phyloP scores from a whole-genome alignment of 2,797 vertebrate genomes.

The Chaetophractus vellerosus region DNA sequence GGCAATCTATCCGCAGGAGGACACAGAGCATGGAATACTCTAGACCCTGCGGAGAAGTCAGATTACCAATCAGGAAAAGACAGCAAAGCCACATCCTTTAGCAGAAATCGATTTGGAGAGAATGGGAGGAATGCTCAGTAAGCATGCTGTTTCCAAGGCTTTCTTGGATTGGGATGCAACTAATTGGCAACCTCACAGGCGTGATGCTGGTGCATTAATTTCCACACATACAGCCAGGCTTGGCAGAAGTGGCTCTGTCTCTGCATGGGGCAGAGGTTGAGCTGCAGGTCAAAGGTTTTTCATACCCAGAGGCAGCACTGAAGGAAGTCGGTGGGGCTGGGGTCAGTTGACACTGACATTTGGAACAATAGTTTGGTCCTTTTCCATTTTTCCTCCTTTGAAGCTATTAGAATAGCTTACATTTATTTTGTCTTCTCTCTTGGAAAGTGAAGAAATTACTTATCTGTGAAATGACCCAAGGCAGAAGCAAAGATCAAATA shows the following conservation, averaged over 20 bases:
- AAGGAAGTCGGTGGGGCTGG: not conserved
- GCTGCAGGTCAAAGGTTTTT: not conserved
- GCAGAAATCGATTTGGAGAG: not conserved
- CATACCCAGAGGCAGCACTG: not conserved
- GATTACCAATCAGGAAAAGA: not conserved
- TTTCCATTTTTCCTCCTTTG: not conserved
- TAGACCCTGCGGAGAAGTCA: not conserved
- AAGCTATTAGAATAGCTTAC: not conserved
- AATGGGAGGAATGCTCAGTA: not conserved
- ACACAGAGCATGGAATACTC: not conserved
- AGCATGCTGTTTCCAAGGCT: not conserved
- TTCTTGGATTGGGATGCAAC: not conserved
- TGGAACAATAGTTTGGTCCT: not conserved
- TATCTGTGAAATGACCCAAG: constrained; percentile 82
- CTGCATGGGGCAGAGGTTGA: not conserved
- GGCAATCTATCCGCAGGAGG: not conserved
- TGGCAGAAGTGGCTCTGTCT: not conserved
- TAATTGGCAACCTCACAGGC: not conserved
- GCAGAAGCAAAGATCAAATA: constrained; percentile 80
- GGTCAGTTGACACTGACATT: not conserved
- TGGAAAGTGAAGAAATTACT: constrained; percentile 81
- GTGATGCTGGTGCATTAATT: not conserved
- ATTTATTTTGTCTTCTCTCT: constrained; percentile 72
- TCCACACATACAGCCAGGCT: not conserved
- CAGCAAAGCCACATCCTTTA: not conserved